Evolutionary conservation across 2,797 vertebrate species (phyloP).

Genomic region (Eospalax fontanierii): DNA sequence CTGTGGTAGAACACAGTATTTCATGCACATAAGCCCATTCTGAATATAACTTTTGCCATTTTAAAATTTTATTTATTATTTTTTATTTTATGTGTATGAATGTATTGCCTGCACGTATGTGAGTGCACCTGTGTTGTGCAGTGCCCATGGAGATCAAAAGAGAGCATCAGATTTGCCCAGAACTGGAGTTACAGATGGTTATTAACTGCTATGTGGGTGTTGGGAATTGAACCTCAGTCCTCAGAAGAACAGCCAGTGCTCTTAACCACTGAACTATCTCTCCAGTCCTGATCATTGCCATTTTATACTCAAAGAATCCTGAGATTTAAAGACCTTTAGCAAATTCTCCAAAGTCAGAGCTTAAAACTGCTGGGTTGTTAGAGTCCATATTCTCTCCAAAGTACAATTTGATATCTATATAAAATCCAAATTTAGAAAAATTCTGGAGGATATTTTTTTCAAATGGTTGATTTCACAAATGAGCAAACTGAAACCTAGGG

Average conservation of each 20-base stretch:
- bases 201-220: too few species aligned
- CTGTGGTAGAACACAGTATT: not conserved
- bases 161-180: too few species aligned
- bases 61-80: too few species aligned
- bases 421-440: conserved; percentile 1
- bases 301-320: not conserved
- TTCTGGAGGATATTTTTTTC: not conserved
- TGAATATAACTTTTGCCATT: not conserved
- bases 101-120: too few species aligned
- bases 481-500: not conserved
- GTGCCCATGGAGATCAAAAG: too few species aligned
- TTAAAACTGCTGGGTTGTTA: not conserved
- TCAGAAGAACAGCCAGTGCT: too few species aligned
- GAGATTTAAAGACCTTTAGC: not conserved
- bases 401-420: not conserved
- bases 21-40: not conserved
- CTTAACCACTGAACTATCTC: too few species aligned
- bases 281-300: not conserved
- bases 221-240: too few species aligned
- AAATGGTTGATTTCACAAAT: not conserved
- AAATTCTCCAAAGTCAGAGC: not conserved
- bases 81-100: too few species aligned
- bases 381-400: not conserved
- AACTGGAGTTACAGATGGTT: too few species aligned
- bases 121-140: too few species aligned